Evolutionary conservation across 2,888 invertebrate species (phyloP).

Genomic region (Sphecodes monilicornis): DNA sequence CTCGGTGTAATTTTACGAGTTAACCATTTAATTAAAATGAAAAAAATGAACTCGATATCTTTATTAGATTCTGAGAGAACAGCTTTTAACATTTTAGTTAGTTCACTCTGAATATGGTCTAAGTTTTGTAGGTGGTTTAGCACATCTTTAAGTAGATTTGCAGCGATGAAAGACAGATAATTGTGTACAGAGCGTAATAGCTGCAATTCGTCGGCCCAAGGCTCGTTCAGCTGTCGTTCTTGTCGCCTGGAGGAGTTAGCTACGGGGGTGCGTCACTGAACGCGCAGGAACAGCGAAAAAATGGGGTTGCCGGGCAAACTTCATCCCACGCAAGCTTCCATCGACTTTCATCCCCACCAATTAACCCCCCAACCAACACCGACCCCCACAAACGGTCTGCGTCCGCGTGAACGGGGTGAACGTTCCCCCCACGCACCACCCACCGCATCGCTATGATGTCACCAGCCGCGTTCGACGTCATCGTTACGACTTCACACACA

Average conservation of each 20-base stretch:
- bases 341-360: neutral
- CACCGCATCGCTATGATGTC: slow-evolving; percentile 28
- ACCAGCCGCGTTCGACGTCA: neutral
- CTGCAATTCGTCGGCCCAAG: slow-evolving; percentile 66
- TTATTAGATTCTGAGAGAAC: too few species aligned
- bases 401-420: neutral
- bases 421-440: neutral
- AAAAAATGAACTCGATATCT: too few species aligned
- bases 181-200: slow-evolving; percentile 56
- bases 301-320: slow-evolving; percentile 27
- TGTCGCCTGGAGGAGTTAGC: slow-evolving; percentile 46
- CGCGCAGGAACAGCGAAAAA: slow-evolving; percentile 7
- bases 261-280: slow-evolving; percentile 15
- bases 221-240: slow-evolving; percentile 42
- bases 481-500: slow-evolving; percentile 11
- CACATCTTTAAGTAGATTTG: neutral
- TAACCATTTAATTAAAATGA: too few species aligned
- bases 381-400: neutral
- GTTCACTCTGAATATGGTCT: too few species aligned
- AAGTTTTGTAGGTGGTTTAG: too few species aligned
- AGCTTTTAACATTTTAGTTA: too few species aligned
- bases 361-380: neutral
- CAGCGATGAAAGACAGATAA: neutral
- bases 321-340: neutral
- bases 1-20: too few species aligned